These are phyloP conservation scores for Brevimyrus niger DNA, from an alignment of 2,113 vertebrate species.

Conservation along the genomic window DNA sequence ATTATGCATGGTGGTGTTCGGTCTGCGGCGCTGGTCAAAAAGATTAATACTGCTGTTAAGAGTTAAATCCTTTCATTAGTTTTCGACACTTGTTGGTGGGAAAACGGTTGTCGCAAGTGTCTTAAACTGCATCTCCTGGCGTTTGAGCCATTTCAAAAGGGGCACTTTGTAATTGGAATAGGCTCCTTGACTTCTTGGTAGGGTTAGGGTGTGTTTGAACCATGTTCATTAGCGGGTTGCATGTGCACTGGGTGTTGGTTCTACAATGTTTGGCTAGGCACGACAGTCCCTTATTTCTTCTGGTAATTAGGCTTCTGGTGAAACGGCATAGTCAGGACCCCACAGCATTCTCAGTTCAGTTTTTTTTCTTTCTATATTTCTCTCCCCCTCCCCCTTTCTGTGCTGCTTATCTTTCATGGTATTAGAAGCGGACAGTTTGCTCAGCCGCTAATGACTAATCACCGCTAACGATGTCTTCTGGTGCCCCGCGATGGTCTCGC, in stretches of 20 bases:
- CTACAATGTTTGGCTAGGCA: not conserved
- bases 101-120: not conserved
- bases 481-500: not conserved
- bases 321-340: not conserved
- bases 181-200: not conserved
- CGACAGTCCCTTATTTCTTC: not conserved
- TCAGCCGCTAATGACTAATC: constrained; percentile 8
- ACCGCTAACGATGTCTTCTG: constrained; percentile 4
- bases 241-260: not conserved
- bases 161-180: not conserved
- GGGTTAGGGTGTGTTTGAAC: not conserved
- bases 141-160: not conserved
- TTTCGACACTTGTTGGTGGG: not conserved
- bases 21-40: not conserved
- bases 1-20: not conserved
- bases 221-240: not conserved
- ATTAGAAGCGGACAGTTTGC: not conserved
- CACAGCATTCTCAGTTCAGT: not conserved
- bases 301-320: not conserved
- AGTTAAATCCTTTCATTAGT: not conserved
- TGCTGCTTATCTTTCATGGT: not conserved
- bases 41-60: not conserved
- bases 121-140: not conserved
- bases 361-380: not conserved
- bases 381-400: not conserved